Percentiles rank a stretch among this genome's conserved stretches.
phyloP scores from a whole-genome alignment of 2,888 invertebrate genomes.

The Galerucella calmariensis region DNA sequence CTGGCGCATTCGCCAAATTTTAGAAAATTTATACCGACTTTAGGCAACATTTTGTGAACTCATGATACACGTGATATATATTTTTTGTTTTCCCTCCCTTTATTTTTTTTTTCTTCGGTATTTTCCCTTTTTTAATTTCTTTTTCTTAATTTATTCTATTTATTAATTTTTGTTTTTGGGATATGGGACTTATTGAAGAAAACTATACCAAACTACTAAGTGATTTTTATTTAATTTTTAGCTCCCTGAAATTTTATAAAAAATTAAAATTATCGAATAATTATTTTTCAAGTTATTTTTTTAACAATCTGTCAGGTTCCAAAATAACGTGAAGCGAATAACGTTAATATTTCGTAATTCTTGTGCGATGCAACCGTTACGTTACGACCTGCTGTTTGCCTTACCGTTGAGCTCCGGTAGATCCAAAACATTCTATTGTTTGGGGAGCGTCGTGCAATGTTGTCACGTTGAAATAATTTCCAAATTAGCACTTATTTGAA shows the following conservation, averaged over 20 bases:
- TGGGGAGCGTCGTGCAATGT: slow-evolving; percentile 24
- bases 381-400: slow-evolving; percentile 2
- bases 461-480: slow-evolving; percentile 28
- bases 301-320: not conserved
- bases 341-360: not conserved
- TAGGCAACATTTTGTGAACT: too few relatives aligned
- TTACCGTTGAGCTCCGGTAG: slow-evolving; percentile 11
- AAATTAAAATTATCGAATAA: not conserved
- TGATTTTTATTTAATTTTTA: too few relatives aligned
- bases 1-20: not conserved
- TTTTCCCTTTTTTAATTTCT: too few relatives aligned
- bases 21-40: not conserved
- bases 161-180: too few relatives aligned
- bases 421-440: slow-evolving; percentile 33
- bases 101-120: too few relatives aligned
- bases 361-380: not conserved
- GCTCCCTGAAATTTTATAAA: too few relatives aligned
- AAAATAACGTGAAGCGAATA: not conserved
- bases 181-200: too few relatives aligned
- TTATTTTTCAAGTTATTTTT: not conserved
- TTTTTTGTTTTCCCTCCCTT: too few relatives aligned
- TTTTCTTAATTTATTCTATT: too few relatives aligned
- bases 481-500: too few relatives aligned
- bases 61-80: too few relatives aligned
- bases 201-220: too few relatives aligned